These are phyloP conservation scores for Hyla sarda DNA, from an alignment of 2,113 vertebrate genomes.

Conservation along the genomic window DNA sequence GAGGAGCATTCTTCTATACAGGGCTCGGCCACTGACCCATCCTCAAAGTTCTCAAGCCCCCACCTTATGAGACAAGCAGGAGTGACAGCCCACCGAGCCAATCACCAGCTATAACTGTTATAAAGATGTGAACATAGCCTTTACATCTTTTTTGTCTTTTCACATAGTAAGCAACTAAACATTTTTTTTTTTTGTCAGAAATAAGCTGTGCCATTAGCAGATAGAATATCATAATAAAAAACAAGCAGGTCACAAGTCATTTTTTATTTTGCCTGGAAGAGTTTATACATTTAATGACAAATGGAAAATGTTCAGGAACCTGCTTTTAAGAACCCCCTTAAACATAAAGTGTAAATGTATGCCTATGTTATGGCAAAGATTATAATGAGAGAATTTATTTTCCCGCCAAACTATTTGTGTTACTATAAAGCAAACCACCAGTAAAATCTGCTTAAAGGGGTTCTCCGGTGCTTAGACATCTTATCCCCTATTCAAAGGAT, in stretches of 20 bases:
- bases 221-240: background rate
- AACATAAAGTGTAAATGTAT: background rate
- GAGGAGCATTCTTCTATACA: too few species aligned
- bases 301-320: background rate
- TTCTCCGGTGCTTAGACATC: too few species aligned
- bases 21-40: too few species aligned
- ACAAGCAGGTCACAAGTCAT: background rate
- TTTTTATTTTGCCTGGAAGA: background rate
- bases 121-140: too few species aligned
- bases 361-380: background rate
- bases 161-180: background rate
- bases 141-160: too few species aligned
- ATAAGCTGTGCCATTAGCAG: background rate
- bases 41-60: too few species aligned
- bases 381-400: conserved; percentile 10
- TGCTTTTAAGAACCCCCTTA: background rate
- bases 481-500: too few species aligned
- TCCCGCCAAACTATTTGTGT: background rate
- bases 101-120: too few species aligned
- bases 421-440: conserved; percentile 16
- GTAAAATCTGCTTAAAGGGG: conserved; percentile 1
- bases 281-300: background rate
- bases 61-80: too few species aligned
- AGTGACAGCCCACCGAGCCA: too few species aligned
- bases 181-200: background rate